These are phyloP conservation scores for Apistogramma diplotaenia DNA, from an alignment of 2,113 vertebrate species.

Conservation along the genomic window DNA sequence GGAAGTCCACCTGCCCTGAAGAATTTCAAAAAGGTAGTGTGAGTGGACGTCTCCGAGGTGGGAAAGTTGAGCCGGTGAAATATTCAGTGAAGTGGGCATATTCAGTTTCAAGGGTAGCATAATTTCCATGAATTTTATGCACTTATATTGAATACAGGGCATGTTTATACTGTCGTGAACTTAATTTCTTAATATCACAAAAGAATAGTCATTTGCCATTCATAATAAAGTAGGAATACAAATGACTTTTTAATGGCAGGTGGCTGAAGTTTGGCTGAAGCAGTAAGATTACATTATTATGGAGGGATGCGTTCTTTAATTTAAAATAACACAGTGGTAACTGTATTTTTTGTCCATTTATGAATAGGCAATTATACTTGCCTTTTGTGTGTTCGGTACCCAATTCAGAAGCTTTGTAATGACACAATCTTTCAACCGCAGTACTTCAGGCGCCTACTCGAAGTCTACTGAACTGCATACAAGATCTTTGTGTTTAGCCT, in stretches of 20 bases:
- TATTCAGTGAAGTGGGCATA: constrained; percentile 1
- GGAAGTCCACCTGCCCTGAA: constrained; percentile 72
- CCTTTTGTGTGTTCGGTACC: neutral
- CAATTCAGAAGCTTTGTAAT: neutral
- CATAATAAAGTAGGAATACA: neutral
- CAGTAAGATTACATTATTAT: neutral
- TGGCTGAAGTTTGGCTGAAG: neutral
- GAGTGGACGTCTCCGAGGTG: constrained; percentile 14
- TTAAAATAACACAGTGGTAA: neutral
- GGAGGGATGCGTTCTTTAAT: neutral
- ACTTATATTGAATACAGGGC: neutral
- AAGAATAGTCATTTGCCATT: neutral
- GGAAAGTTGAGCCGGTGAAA: constrained; percentile 20
- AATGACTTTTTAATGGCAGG: neutral
- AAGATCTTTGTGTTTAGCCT: neutral
- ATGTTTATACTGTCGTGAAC: neutral
- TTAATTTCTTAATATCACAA: neutral
- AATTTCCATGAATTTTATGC: neutral
- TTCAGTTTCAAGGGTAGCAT: constrained; percentile 17
- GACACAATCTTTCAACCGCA: neutral
- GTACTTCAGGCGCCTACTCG: neutral
- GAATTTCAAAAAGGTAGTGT: constrained; percentile 50
- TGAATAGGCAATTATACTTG: neutral
- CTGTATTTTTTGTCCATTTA: neutral
- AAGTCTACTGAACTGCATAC: neutral